phyloP scores from a whole-genome alignment of 2,113 vertebrate genomes.

The Erythrolamprus reginae region DNA sequence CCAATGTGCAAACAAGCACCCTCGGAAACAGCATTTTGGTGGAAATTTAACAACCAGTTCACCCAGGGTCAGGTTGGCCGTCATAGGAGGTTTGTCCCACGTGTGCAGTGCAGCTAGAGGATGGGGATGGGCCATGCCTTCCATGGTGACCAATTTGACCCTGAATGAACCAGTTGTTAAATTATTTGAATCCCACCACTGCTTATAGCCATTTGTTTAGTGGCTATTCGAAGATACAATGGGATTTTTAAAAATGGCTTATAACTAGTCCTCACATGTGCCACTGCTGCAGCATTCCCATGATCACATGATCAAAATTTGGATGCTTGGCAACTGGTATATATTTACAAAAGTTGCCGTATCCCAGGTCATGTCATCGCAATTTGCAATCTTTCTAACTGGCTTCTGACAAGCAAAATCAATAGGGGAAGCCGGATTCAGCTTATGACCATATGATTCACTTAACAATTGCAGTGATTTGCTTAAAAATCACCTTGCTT shows the following conservation, averaged over 20 bases:
- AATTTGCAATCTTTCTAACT: background rate
- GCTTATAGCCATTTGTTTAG: background rate
- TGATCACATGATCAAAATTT: background rate
- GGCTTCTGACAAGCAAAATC: background rate
- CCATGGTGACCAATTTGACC: too few species aligned
- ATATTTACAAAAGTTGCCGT: background rate
- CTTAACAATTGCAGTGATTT: background rate
- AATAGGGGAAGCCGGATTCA: background rate
- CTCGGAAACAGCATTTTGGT: too few species aligned
- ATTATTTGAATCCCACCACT: too few species aligned
- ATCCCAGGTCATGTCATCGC: background rate
- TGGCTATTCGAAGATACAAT: background rate
- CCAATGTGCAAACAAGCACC: too few species aligned
- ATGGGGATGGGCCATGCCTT: too few species aligned
- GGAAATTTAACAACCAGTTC: too few species aligned
- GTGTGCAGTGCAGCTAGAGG: too few species aligned
- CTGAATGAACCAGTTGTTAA: too few species aligned
- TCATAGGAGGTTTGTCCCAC: too few species aligned
- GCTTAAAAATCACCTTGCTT: background rate
- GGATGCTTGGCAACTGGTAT: background rate
- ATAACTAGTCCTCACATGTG: background rate
- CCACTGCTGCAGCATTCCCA: background rate
- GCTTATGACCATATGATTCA: background rate
- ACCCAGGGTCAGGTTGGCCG: too few species aligned
- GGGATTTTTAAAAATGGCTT: background rate